Base-by-base conservation (phyloP, 2,113 vertebrate species). In the Accipiter cooperii region DNA sequence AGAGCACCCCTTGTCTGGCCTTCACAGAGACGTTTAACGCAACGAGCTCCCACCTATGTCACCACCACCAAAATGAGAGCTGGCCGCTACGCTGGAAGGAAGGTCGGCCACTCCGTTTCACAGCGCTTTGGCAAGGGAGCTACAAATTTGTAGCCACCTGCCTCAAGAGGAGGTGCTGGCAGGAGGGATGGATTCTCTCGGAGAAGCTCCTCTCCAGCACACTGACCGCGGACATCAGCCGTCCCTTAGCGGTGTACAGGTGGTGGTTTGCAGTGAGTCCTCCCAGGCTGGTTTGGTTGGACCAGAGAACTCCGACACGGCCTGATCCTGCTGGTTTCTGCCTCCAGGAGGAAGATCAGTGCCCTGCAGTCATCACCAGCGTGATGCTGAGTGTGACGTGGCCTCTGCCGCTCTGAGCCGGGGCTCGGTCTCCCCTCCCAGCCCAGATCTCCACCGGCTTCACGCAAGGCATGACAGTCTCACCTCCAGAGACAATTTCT, bases 301-400 rank as follows among this genome's bases (percentile, higher is more conserved):
- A 73, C 44, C 52, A 80, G 16, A 69, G 38, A 34, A n/a, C 29
- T 64, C 58, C 52, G 40, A 2, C 5, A 8, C 2, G 5, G 25
- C 9, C 68, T 52, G 26, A 64, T 79, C 40, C 47, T 71, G 34
- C 15, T 44, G 47, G 3, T 60, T 91, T 63, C 46, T 91, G 57
- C 42, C 24, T 47, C 44, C 17, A n/a, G 52, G 29, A 84, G 46
- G n/a, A 90, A 68, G 22, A 42, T 18, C 33, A 13, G 26, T 18
- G 20, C 10, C 49, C 34, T 47, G 58, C 8, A 29, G 76, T 8
- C 61, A 29, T 31, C 46, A 18, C 31, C 51, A 78, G 29, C 3
- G 1, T 5, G 20, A 51, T 51, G 87, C 38, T 52, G 49, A 47
- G 47, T 18, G 34, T 0, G 0, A 78, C 10, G 6, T 66, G 69